A percentile compares a stretch with the other conserved stretches of the same genome.
Conservation (phyloP, 2,888 invertebrate genomes). For the Platycheirus rosarum region DNA sequence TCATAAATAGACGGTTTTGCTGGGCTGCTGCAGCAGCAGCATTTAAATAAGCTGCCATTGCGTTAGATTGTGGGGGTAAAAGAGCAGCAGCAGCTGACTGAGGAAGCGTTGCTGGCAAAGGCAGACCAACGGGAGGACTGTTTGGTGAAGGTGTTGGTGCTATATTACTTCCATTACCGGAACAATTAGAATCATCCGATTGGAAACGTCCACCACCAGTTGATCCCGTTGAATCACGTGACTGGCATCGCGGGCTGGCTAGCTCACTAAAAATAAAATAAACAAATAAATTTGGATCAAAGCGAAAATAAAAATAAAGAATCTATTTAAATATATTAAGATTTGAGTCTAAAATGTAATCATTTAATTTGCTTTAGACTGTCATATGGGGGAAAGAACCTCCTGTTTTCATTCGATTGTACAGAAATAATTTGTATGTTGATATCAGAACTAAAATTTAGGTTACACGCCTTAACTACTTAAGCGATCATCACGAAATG, state of each 20-base stretch:
- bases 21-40: slow-evolving; percentile 88
- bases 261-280: slow-evolving; percentile 86
- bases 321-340: too few relatives aligned
- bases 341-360: too few relatives aligned
- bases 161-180: slow-evolving; percentile 84
- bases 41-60: slow-evolving; percentile 91
- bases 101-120: slow-evolving; percentile 87
- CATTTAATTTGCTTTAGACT: too few relatives aligned
- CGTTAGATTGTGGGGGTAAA: slow-evolving; percentile 89
- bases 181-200: slow-evolving; percentile 89
- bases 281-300: too few relatives aligned
- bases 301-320: too few relatives aligned
- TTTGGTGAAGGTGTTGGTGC: slow-evolving; percentile 84
- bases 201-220: slow-evolving; percentile 88
- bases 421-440: too few relatives aligned
- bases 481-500: too few relatives aligned
- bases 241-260: slow-evolving; percentile 90
- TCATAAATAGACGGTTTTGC: slow-evolving; percentile 89
- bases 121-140: slow-evolving; percentile 88
- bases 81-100: slow-evolving; percentile 86
- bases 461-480: too few relatives aligned
- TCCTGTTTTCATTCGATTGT: too few relatives aligned
- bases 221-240: slow-evolving; percentile 88
- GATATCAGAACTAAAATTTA: too few relatives aligned
- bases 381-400: too few relatives aligned